Conservation (phyloP, 2,888 invertebrate species). For the Patella depressa region DNA sequence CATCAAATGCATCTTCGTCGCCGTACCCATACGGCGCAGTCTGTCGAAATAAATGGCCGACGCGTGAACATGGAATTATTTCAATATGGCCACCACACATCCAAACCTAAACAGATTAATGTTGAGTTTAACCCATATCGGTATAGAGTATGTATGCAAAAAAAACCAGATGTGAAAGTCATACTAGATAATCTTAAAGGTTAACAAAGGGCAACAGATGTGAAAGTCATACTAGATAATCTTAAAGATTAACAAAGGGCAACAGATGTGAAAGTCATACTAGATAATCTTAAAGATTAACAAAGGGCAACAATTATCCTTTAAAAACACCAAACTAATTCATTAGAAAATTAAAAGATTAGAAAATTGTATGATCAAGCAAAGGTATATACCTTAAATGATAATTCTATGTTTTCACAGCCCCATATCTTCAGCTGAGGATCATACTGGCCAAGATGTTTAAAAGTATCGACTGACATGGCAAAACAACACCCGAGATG, state of each 20-base stretch:
- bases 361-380: too few relatives aligned
- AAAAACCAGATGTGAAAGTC: not conserved
- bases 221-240: not conserved
- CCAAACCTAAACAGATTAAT: conserved; percentile 81
- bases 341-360: too few relatives aligned
- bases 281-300: not conserved
- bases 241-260: too few relatives aligned
- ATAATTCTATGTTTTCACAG: conserved; percentile 96
- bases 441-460: conserved; percentile 90
- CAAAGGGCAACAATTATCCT: too few relatives aligned
- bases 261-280: not conserved
- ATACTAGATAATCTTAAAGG: not conserved
- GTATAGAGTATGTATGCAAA: not conserved
- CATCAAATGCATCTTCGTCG: conserved; percentile 83
- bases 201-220: too few relatives aligned
- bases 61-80: conserved; percentile 92
- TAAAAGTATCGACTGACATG: conserved; percentile 87
- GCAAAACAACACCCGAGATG: conserved; percentile 89
- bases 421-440: conserved; percentile 97
- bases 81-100: conserved; percentile 94
- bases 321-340: too few relatives aligned
- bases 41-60: conserved; percentile 94
- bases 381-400: conserved; percentile 78
- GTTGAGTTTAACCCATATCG: not conserved
- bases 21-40: conserved; percentile 85